Evolutionary conservation across 2,797 vertebrate genomes (phyloP).

Genomic region (Pantherophis vulpinus): DNA sequence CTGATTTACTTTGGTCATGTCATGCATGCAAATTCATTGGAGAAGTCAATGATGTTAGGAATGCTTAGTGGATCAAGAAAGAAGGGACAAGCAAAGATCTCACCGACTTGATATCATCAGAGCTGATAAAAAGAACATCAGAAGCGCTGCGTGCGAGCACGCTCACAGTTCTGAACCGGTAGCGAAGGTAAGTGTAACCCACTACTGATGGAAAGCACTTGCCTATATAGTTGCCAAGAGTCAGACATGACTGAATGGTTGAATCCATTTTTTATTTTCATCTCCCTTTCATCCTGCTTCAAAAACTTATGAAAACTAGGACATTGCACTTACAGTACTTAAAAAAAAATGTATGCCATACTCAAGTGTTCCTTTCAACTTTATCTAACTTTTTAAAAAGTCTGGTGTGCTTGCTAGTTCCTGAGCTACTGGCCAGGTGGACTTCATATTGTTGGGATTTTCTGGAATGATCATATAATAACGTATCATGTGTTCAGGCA

Average conservation of each 20-base stretch:
- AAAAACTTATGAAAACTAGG: neutral
- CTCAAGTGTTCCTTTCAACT: neutral
- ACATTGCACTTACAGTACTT: neutral
- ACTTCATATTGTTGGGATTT: neutral
- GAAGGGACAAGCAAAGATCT: neutral
- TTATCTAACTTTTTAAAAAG: neutral
- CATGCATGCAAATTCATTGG: neutral
- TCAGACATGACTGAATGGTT: neutral
- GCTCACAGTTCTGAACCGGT: too few species aligned
- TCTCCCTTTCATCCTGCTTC: neutral
- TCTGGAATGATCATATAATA: neutral
- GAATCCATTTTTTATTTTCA: neutral
- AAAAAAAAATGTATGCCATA: neutral
- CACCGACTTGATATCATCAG: neutral
- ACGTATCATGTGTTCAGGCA: neutral
- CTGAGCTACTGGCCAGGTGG: neutral
- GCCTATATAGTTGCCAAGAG: neutral
- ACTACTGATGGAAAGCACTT: neutral
- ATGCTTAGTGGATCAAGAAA: neutral
- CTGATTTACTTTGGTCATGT: neutral
- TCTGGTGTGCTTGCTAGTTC: neutral
- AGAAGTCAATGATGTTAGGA: neutral
- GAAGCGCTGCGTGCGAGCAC: too few species aligned
- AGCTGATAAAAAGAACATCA: neutral
- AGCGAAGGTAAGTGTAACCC: too few species aligned